Evolutionary conservation across 2,797 vertebrate species (phyloP), one percentile per base, ranked within the genome.

Genomic region (Podarcis siculus): DNA sequence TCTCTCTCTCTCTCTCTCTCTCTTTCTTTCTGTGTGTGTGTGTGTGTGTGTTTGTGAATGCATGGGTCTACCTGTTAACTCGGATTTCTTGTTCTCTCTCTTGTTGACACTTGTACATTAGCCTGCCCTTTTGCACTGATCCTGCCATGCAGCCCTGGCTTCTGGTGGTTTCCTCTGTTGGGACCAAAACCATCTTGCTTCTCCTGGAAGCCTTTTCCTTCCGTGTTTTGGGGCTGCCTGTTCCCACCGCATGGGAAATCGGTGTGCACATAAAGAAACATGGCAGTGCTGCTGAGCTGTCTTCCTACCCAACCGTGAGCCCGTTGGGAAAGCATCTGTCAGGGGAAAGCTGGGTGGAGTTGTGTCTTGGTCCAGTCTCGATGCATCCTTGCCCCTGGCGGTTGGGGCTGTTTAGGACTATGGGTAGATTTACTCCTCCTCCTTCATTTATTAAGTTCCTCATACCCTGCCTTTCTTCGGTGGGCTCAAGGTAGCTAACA

Each of bases 161-260:
- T 72, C 82, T 21, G 2, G 42, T 9, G 3, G 17, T 32, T 64
- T 49, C 10, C 27, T 49, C 19, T 23, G 19, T 30, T 39, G 4
- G 21, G 42, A 7, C 69, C 45, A 23, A 55, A 35, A 83, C 19
- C 27, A n/a, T 55, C 5, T 25, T 25, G 23, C 35, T 64, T 71
- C n/a, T 8, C 8, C 4, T n/a, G 2, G 35, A 9, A 5, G 32
- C 6, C 61, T 66, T 66, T 79, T 45, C 58, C 27, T 69, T 69
- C 61, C n/a, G 9, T 6, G 25, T 27, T 0, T 39, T 15, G 4
- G 42, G 37, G 61, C 42, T 27, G 37, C 84, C 37, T 37, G 32
- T 30, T 37, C 25, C 85, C 66, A 39, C 1, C 42, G 12, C 91
- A 89, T 90, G 88, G 94, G 90, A 91, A 90, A 90, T 39, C 72